Evolutionary conservation across 2,888 invertebrate species (phyloP), one percentile per base, ranked within the genome.

Genomic region (Melieria omissa): DNA sequence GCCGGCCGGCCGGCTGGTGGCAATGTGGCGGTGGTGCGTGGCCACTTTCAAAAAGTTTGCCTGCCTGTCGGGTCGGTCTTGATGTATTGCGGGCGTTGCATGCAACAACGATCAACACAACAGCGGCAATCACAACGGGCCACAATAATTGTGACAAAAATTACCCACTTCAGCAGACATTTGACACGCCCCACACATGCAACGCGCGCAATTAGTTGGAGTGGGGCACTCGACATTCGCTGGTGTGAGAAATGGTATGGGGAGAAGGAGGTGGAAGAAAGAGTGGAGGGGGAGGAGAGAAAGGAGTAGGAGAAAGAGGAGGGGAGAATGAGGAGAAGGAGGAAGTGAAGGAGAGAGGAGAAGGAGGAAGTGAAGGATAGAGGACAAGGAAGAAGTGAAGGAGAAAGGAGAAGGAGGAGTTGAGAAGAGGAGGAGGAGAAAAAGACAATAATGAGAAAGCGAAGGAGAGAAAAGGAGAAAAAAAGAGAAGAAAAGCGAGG

Each of bases 11-110:
- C 61, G 49, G 60, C 14, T n/a, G 58, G 12, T 42, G 12, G 58
- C 61, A 67, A 61, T 60, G 52, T 61, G 67, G 67, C 52, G 42
- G 67, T 16, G 49, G 67, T 52, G 60, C 42, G 60, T 47, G 58
- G 66, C 58, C 42, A 58, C 66, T 66, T 66, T 66, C 66, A 16
- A 46, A 67, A 60, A 6, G 47, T 16, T 47, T 9, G 55, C 29
- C 16, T 10, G 67, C n/a, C 42, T 49, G 52, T 16, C 49, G 61
- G 49, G 16, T 45, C 49, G 14, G 49, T 29, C 29, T 44, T 67
- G 61, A 52, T 61, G 49, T 49, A 61, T 67, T 60, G 16, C 60
- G 61, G 44, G 16, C 49, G 3, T 52, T 61, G 52, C 52, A 42
- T 12, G 3, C 42, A 6, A 41, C n/a, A 5, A 49, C 67, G 49